Evolutionary conservation across 2,888 invertebrate species (phyloP), one percentile per base, ranked within the genome.

Genomic region (Terebella lapidaria): DNA sequence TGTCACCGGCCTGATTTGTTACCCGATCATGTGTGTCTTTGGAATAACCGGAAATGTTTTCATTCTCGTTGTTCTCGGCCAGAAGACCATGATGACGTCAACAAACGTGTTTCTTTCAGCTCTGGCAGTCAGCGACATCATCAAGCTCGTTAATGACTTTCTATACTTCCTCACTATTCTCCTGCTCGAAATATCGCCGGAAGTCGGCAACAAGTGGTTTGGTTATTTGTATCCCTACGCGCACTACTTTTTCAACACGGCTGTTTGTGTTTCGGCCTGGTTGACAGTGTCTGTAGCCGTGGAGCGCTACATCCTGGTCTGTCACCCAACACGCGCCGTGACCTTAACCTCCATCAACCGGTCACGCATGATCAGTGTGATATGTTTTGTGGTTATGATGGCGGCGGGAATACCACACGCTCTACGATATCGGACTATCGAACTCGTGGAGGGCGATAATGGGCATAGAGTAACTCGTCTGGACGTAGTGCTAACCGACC

Each of bases 201-300:
- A 54, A 3, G 60, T 66, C 2, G 77, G 76, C 1, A 62, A 72
- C 27, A 64, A 59, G 28, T 65, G 67, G 51, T 73, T 67, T 61
- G 70, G 67, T 3, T 66, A 67, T 27, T 62, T 75, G 1, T 78
- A 78, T 60, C 77, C 77, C 0, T 73, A 72, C 57, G 75, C 75
- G 2, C 76, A 76, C 61, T 77, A 74, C 60, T 66, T 77, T 3
- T 76, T 76, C 60, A 74, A 74, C 59, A 70, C 72, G 66, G 69
- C 75, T 1, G 70, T 71, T 1, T 74, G 73, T 56, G 69, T 74
- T 20, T 72, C 76, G 1, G 69, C 75, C 3, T 77, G 76, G 77
- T 64, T 77, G 15, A 77, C 76, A 0, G 74, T 77, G 1, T 71
- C 74, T 0, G 78, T 78, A 35, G 76, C 77, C 1, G 69, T 73